These are phyloP conservation scores for Rhynchomys soricoides DNA, from an alignment of 2,113 vertebrate genomes.

Conservation along the genomic window DNA sequence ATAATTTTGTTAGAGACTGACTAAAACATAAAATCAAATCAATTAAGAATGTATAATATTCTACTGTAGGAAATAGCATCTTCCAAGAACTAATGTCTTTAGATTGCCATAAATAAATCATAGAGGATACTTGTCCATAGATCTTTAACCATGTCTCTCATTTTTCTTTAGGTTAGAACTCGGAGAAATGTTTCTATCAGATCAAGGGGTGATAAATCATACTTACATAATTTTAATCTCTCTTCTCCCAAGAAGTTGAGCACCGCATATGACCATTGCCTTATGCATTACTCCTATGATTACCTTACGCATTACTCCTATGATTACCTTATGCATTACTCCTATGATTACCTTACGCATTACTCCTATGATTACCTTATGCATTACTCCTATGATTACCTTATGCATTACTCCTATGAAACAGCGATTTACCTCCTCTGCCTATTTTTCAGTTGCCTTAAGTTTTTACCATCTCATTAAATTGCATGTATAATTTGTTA, in stretches of 20 bases:
- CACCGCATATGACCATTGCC: background rate
- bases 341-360: too few species aligned
- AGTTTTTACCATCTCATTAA: constrained; percentile 41
- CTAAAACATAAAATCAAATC: constrained; percentile 50
- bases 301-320: too few species aligned
- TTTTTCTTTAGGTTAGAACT: constrained; percentile 53
- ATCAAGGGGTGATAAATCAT: constrained; percentile 59
- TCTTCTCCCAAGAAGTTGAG: constrained; percentile 48
- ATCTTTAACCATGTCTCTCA: constrained; percentile 50
- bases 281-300: constrained; percentile 30
- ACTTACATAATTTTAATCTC: constrained; percentile 52
- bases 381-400: too few species aligned
- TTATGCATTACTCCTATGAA: constrained; percentile 58
- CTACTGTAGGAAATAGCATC: constrained; percentile 26
- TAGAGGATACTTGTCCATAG: constrained; percentile 23
- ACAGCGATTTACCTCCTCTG: constrained; percentile 35
- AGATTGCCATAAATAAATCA: constrained; percentile 66
- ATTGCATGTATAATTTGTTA: constrained; percentile 23
- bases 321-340: too few species aligned
- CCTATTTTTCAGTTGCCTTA: constrained; percentile 48
- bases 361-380: background rate
- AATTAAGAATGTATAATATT: constrained; percentile 64
- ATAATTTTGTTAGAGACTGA: constrained; percentile 33
- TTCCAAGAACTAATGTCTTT: constrained; percentile 53
- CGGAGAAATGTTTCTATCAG: constrained; percentile 52